Conservation (phyloP, 1,140 invertebrate genomes). For the Drosophila saltans region DNA sequence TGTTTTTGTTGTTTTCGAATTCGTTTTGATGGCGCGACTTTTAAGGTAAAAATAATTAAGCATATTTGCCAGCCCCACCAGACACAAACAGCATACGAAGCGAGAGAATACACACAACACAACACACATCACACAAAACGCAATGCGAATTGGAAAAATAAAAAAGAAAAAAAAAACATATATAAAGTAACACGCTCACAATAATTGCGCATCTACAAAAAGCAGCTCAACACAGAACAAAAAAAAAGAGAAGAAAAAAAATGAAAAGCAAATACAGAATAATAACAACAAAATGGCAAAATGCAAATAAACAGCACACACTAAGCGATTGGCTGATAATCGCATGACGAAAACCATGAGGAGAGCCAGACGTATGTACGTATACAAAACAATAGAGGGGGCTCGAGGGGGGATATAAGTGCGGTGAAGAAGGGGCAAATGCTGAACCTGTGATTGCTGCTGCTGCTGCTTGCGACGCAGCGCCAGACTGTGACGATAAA, state of each 20-base stretch:
- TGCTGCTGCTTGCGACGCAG: constrained; percentile 21
- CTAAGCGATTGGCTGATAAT: constrained; percentile 80
- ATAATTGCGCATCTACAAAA: constrained; percentile 79
- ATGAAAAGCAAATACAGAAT: constrained; percentile 28
- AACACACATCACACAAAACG: constrained; percentile 45
- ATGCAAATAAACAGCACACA: constrained; percentile 79
- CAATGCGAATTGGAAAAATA: constrained; percentile 40
- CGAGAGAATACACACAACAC: constrained; percentile 28
- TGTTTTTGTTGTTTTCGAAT: constrained; percentile 71
- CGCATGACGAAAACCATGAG: constrained; percentile 68
- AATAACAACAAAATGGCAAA: constrained; percentile 46
- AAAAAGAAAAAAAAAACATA: constrained; percentile 42
- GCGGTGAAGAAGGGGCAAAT: neutral
- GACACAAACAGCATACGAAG: constrained; percentile 59
- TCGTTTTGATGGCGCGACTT: constrained; percentile 75
- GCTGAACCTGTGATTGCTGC: constrained; percentile 67
- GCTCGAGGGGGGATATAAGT: neutral
- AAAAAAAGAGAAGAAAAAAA: constrained; percentile 25
- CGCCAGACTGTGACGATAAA: constrained; percentile 68
- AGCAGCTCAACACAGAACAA: constrained; percentile 52
- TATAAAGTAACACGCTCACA: constrained; percentile 80
- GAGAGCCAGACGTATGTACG: constrained; percentile 11
- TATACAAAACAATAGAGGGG: neutral
- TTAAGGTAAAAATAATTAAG: constrained; percentile 82
- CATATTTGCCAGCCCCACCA: constrained; percentile 71